Evolutionary conservation across 2,888 invertebrate genomes (phyloP), one percentile per base, ranked within the genome.

Genomic region (Zonitis immaculata): DNA sequence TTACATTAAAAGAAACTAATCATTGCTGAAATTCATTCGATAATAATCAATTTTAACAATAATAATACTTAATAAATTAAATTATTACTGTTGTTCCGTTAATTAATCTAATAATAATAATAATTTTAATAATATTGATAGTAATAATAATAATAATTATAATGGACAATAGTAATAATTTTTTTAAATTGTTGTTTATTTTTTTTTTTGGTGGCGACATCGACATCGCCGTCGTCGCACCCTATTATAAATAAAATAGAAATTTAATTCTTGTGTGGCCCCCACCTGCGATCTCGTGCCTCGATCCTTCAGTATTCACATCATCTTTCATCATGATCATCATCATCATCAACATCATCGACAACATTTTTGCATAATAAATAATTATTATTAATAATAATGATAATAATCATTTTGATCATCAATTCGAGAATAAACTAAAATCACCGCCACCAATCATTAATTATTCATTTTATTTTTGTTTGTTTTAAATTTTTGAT

Each of bases 251-350:
- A n/a, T n/a, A n/a, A 47, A 42, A 39, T 30, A 14, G 14, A 35
- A 42, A 47, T 44, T 42, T 48, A 12, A 45, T 32, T 44, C 42
- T 64, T 67, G 69, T 66, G 64, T 63, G 70, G 68, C 69, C 73
- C 73, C 70, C 64, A 59, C 70, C 68, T 66, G 68, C 66, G 56
- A 54, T 59, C 64, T 66, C 66, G 67, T 68, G 70, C 67, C 70
- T 68, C 66, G 67, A 66, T 65, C 66, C 68, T 68, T 66, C 73
- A 71, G 70, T 71, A 70, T 71, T 71, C 69, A 69, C 64, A 44
- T 26, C 48, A 48, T 28, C 6, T 59, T 56, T 57, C 64, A 44
- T 26, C 48, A 48, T 28, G 3, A 58, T 49, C 62, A 48, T 42
- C 39, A 18, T 32, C 25, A 42, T 52, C 45, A 48, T 47, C 16